Evolutionary conservation across 1,140 invertebrate genomes (phyloP).

Genomic region (Ylistrum balloti): DNA sequence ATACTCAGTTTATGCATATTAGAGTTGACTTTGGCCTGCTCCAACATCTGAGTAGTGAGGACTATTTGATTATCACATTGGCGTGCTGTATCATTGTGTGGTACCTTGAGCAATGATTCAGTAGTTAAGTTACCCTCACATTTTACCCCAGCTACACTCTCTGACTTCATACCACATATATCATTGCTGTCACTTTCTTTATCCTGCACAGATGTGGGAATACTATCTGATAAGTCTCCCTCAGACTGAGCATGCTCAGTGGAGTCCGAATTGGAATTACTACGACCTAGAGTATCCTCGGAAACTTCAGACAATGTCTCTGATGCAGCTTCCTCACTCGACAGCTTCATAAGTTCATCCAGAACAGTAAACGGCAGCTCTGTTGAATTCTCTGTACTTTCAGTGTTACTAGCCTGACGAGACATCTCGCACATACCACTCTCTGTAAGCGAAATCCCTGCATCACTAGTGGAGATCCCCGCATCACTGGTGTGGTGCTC

Average conservation of each 20-base stretch:
- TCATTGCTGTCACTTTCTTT: not conserved
- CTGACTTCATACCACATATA: not conserved
- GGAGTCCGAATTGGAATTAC: slow-evolving; percentile 63
- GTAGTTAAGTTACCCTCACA: too few species aligned
- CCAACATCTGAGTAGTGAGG: not conserved
- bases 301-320: slow-evolving; percentile 61
- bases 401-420: slow-evolving; percentile 77
- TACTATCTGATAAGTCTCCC: slow-evolving; percentile 53
- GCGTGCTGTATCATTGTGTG: not conserved
- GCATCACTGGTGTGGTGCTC: slow-evolving; percentile 64
- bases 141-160: not conserved
- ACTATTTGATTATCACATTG: not conserved
- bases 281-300: slow-evolving; percentile 57
- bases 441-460: slow-evolving; percentile 73
- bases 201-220: not conserved
- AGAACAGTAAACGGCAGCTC: slow-evolving; percentile 62
- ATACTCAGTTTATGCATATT: slow-evolving; percentile 25
- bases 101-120: not conserved
- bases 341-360: slow-evolving; percentile 64
- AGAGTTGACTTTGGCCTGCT: not conserved
- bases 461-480: slow-evolving; percentile 68
- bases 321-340: slow-evolving; percentile 44
- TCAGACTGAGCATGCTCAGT: slow-evolving; percentile 55
- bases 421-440: slow-evolving; percentile 77
- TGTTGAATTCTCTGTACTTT: slow-evolving; percentile 71